Conservation (phyloP, 2,797 vertebrate genomes). For the Harpagifer antarcticus region DNA sequence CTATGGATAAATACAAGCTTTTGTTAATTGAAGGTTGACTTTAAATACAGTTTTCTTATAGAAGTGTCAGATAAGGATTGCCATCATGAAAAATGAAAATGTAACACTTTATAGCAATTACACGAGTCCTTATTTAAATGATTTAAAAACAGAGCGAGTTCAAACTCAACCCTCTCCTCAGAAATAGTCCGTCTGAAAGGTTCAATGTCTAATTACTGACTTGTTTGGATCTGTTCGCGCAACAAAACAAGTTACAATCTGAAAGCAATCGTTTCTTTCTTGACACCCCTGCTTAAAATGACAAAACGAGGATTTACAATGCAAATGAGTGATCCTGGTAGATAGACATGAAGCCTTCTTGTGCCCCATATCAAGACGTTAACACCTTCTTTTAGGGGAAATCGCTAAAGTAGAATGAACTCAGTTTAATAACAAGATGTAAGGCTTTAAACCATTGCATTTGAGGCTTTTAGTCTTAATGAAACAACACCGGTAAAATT, state of each 20-base stretch:
- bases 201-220: constrained; percentile 48
- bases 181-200: constrained; percentile 41
- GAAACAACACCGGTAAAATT: constrained; percentile 25
- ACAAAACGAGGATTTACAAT: not conserved
- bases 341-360: not conserved
- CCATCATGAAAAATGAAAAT: not conserved
- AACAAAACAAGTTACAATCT: constrained; percentile 13
- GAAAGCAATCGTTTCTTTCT: no score
- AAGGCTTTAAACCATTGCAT: not conserved
- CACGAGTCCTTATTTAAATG: not conserved
- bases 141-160: constrained; percentile 10
- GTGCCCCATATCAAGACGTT: no score
- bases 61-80: not conserved
- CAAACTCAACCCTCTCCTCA: constrained; percentile 37
- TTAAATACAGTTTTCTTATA: not conserved
- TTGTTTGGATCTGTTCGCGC: not conserved
- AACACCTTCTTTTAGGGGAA: not conserved
- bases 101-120: no score
- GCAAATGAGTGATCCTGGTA: not conserved
- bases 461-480: not conserved
- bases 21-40: not conserved
- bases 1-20: not conserved
- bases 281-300: not conserved
- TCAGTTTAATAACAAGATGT: not conserved
- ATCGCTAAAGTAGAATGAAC: not conserved